Conservation (phyloP, 2,113 vertebrate genomes). For the Rhombomys opimus region DNA sequence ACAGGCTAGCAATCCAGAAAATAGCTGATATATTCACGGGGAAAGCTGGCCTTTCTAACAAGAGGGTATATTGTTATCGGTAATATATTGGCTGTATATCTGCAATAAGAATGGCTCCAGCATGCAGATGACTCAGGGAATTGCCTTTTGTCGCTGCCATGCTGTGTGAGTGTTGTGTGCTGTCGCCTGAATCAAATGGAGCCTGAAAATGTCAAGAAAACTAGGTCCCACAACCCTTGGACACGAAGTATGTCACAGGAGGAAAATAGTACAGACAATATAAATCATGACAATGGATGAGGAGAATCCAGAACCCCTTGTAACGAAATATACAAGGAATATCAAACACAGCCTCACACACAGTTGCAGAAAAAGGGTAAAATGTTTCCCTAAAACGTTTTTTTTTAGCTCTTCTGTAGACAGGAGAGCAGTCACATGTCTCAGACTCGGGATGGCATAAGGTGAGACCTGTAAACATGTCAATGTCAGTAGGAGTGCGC, state of each 20-base stretch:
- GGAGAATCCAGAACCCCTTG: not conserved
- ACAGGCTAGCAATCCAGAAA: not conserved
- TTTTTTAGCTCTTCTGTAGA: not conserved
- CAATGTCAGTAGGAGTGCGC: not conserved
- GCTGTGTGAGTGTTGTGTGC: not conserved
- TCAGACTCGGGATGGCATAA: not conserved
- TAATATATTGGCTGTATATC: not conserved
- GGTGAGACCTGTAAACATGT: not conserved
- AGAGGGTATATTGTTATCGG: not conserved
- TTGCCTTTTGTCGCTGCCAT: not conserved
- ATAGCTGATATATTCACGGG: not conserved
- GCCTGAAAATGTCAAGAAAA: not conserved
- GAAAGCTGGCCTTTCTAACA: not conserved
- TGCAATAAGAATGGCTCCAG: not conserved
- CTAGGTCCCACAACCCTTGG: not conserved
- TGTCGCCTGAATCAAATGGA: not conserved
- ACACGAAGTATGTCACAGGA: not conserved
- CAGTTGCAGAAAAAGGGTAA: not conserved
- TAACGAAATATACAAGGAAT: not conserved
- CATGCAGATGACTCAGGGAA: not conserved
- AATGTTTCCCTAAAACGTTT: not conserved
- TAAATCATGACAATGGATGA: not conserved
- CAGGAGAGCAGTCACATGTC: not conserved
- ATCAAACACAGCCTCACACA: not conserved
- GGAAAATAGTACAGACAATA: not conserved